Base-by-base conservation (phyloP, 2,888 invertebrate genomes). In the Spodoptera exigua region DNA sequence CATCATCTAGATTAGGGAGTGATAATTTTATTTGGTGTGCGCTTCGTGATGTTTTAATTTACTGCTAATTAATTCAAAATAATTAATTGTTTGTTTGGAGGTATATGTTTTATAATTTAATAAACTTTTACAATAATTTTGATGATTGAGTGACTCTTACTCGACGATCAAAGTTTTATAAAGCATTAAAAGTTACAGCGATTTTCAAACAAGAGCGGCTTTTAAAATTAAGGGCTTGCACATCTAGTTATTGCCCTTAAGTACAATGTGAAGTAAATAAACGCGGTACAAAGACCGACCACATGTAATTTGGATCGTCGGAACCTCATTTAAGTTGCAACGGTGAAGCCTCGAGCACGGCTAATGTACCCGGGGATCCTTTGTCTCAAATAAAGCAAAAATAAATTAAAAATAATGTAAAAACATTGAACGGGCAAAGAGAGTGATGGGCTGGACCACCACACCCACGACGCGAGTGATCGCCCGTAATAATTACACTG, bases 241-340 rank as follows among this genome's bases (percentile, higher is more conserved):
- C 82, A 83, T 82, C 85, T 91, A 90, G 91, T 93, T 93, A 93
- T 93, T 90, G 88, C 92, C 88, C 90, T 86, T 94, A 94, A 94
- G 90, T 94, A 91, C 93, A 91, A 93, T 87, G 89, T 91, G 93
- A 92, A 89, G 90, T 92, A 92, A 92, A 92, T 92, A 91, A 90
- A 90, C 87, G 89, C 74, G 84, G 88, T 86, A 89, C 89, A 88
- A 88, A 87, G 84, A 83, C 87, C 82, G 85, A 82, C 83, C 85
- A 85, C 86, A 81, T 92, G 89, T 92, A 93, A 93, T 94, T 94
- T 93, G 88, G 92, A 86, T 80, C 90, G 88, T 84, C 88, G 86
- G 87, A 89, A 89, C 89, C 89, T 92, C 90, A 93, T 93, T 93
- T 92, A 90, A 85, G 85, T 81, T 81, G 86, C 87, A 85, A 84